phyloP scores from a whole-genome alignment of 2,888 invertebrate genomes.

The Eucera pruinosa region DNA sequence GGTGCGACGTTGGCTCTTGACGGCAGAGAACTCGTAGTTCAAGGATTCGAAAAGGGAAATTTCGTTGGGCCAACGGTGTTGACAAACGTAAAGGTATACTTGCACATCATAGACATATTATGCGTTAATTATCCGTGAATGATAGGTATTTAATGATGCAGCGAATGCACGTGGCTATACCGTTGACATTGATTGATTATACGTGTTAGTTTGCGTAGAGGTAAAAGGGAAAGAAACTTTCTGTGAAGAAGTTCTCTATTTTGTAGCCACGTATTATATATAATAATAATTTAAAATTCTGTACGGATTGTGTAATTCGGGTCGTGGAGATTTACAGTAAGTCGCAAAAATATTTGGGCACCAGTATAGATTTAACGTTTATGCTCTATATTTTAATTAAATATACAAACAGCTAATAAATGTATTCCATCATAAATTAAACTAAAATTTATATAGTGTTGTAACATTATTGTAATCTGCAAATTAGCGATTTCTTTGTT shows the following conservation, averaged over 20 bases:
- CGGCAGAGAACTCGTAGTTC: constrained; percentile 92
- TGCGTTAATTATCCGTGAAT: no score
- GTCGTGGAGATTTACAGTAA: no score
- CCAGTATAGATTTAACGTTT: no score
- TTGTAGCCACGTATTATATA: background rate
- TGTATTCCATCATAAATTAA: no score
- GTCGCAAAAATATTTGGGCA: no score
- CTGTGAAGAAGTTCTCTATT: background rate
- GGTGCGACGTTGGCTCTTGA: constrained; percentile 96
- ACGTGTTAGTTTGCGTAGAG: background rate
- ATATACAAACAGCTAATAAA: no score
- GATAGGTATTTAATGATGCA: no score
- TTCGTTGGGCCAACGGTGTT: constrained; percentile 99
- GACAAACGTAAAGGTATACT: constrained; percentile 89
- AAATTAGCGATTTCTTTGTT: no score
- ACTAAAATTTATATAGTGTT: no score
- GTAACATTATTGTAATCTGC: no score
- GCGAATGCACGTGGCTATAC: no score
- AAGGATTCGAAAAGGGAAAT: constrained; percentile 97
- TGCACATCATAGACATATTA: background rate
- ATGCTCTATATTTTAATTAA: no score
- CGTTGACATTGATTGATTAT: background rate
- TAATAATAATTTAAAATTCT: background rate
- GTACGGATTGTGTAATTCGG: background rate
- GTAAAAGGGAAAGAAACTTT: background rate